A percentile compares a stretch with the other conserved stretches of the same genome.
phyloP scores from a whole-genome alignment of 2,888 invertebrate genomes.

The Caenorhabditis sp. region DNA sequence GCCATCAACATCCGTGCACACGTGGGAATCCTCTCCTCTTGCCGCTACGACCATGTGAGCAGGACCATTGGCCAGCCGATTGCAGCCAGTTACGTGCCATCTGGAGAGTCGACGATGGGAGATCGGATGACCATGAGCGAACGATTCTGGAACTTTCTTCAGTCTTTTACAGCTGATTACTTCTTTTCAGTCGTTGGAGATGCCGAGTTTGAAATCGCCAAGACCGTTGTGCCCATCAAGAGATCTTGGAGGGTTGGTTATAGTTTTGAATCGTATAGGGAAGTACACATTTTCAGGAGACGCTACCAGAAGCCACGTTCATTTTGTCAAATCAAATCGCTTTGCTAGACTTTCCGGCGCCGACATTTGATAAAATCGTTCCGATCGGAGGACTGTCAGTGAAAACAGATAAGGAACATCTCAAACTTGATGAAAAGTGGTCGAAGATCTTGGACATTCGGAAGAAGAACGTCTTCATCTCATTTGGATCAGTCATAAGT shows the following conservation, averaged over 20 bases:
- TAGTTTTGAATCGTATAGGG: too few species aligned
- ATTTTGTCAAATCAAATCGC: conserved; percentile 33
- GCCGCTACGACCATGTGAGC: conserved; percentile 33
- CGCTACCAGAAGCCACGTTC: conserved; percentile 29
- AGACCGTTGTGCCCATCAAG: conserved; percentile 1
- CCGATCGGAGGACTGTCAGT: conserved; percentile 43
- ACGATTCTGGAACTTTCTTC: conserved; percentile 22
- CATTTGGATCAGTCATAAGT: conserved; percentile 32
- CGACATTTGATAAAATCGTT: conserved; percentile 40
- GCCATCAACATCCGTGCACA: conserved; percentile 29
- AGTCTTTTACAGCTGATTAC: too few species aligned
- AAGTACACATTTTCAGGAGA: conserved; percentile 39
- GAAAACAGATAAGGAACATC: conserved; percentile 14
- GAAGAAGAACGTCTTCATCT: conserved; percentile 25
- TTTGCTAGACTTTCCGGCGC: conserved; percentile 33
- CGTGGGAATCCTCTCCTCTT: conserved; percentile 23
- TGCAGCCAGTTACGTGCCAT: conserved; percentile 39
- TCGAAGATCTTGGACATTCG: conserved; percentile 20
- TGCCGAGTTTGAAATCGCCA: conserved; percentile 8
- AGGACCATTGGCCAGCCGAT: conserved; percentile 37
- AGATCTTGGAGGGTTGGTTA: conserved; percentile 35
- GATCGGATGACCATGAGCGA: conserved; percentile 24
- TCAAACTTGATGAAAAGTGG: conserved; percentile 38
- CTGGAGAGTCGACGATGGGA: conserved; percentile 13
- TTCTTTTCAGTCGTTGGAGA: conserved; percentile 28